phyloP scores from a whole-genome alignment of 1,140 invertebrate genomes.

The Heliconius melpomene region DNA sequence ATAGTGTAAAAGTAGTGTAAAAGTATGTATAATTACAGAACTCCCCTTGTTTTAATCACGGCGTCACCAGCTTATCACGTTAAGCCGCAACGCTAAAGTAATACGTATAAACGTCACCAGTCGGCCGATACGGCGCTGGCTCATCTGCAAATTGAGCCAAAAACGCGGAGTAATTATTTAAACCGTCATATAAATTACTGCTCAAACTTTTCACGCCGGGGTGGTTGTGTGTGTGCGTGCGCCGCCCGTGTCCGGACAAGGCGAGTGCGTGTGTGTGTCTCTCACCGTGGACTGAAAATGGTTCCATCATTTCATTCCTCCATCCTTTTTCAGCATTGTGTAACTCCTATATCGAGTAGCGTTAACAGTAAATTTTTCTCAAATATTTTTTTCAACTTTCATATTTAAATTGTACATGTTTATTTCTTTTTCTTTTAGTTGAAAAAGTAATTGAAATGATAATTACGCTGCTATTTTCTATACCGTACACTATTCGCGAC shows the following conservation, averaged over 20 bases:
- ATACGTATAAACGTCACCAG: slow-evolving; percentile 67
- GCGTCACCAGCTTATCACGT: slow-evolving; percentile 51
- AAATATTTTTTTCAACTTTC: neutral
- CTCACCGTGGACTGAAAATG: slow-evolving; percentile 71
- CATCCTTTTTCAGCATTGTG: slow-evolving; percentile 75
- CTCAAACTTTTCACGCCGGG: slow-evolving; percentile 76
- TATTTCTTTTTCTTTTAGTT: neutral
- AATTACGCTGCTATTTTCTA: neutral
- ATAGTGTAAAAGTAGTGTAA: neutral
- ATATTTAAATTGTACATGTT: neutral
- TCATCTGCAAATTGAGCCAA: slow-evolving; percentile 80
- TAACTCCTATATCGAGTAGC: slow-evolving; percentile 58
- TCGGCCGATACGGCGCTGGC: slow-evolving; percentile 56
- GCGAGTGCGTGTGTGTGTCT: slow-evolving; percentile 53
- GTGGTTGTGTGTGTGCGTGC: slow-evolving; percentile 49
- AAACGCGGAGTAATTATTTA: slow-evolving; percentile 80
- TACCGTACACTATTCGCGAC: neutral
- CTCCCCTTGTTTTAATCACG: slow-evolving; percentile 35
- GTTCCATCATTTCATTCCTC: slow-evolving; percentile 75
- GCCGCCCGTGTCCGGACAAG: slow-evolving; percentile 23
- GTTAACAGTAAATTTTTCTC: slow-evolving; percentile 33
- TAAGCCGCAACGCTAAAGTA: slow-evolving; percentile 57
- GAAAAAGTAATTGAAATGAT: neutral
- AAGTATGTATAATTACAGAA: neutral
- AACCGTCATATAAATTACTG: slow-evolving; percentile 81